Evolutionary conservation across 2,797 vertebrate species (phyloP).

Genomic region (Lepilemur septentrionalis): DNA sequence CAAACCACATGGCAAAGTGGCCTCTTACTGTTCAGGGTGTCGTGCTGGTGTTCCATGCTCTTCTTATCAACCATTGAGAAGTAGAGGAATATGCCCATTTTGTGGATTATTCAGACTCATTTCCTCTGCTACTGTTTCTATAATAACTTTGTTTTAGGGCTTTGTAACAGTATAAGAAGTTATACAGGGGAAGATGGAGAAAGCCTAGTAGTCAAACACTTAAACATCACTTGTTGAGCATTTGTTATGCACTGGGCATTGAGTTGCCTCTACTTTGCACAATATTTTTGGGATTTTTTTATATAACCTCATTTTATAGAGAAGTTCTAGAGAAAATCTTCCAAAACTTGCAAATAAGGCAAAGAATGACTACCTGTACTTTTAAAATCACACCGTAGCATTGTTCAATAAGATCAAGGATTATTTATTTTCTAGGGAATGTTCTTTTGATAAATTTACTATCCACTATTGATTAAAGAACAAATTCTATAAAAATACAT

Average conservation of each 20-base stretch:
- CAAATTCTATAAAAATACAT: background rate
- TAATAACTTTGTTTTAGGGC: background rate
- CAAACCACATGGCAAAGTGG: background rate
- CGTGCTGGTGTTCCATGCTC: background rate
- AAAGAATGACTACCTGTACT: background rate
- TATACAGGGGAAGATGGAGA: background rate
- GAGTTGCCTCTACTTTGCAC: background rate
- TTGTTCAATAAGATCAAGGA: background rate
- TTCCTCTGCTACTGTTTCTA: background rate
- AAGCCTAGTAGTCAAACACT: background rate
- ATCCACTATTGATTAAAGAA: background rate
- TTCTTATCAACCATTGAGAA: background rate
- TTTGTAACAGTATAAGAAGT: background rate
- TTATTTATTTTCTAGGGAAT: conserved; percentile 21
- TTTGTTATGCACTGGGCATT: background rate
- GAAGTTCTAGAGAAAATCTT: background rate
- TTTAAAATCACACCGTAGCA: background rate
- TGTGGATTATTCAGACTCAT: background rate
- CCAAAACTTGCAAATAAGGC: background rate
- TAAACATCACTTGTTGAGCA: background rate
- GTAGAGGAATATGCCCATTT: background rate
- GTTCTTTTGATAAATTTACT: background rate
- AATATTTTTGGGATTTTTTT: background rate
- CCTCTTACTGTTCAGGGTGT: background rate
- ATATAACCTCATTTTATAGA: background rate